Evolutionary conservation across 2,888 invertebrate species (phyloP), one percentile per base, ranked within the genome.

Genomic region (Strigamia maritima): DNA sequence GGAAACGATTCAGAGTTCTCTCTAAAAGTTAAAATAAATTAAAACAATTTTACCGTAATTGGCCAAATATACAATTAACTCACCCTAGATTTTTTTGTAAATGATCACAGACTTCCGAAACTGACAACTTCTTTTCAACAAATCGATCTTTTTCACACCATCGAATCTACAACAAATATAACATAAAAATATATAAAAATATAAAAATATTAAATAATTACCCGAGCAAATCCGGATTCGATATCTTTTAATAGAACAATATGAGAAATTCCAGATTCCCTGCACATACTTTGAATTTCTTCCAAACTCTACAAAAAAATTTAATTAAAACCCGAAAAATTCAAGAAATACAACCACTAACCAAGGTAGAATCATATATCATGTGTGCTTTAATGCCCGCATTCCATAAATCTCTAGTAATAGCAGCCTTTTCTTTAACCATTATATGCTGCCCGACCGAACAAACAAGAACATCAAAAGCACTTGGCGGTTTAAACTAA

Each of bases 391-490:
- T 88, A 79, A 93, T 88, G 0, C 93, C 93, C 0, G 90, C 89
- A 0, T 89, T 87, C 93, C 95, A 94, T 14, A 95, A 87, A 74
- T 91, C 89, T 60, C 85, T 89, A 86, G 82, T 88, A 83, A 88
- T 87, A 76, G 88, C 88, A 7, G 90, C 87, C 44, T 91, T 88
- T 44, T 90, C 88, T 74, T 90, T 86, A 19, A 85, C 80, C 84
- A 87, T 83, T 14, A 85, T 88, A 82, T 86, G 83, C 81, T 91
- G 88, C 75, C 89, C 88, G 80, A 93, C 85, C 10, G 89, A 90
- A 87, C 91, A 91, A 82, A 95, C 89, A 0, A 91, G 89, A 0
- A 91, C 90, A 83, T 93, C 92, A 24, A 90, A 87, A 19, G 87
- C 86, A 44, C 81, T 79, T 3, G 81, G 54, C 22, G 79, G 60